A percentile compares a stretch with the other conserved stretches of the same genome.
Evolutionary conservation across 2,113 vertebrate genomes (phyloP).

Genomic region (Podiceps cristatus): DNA sequence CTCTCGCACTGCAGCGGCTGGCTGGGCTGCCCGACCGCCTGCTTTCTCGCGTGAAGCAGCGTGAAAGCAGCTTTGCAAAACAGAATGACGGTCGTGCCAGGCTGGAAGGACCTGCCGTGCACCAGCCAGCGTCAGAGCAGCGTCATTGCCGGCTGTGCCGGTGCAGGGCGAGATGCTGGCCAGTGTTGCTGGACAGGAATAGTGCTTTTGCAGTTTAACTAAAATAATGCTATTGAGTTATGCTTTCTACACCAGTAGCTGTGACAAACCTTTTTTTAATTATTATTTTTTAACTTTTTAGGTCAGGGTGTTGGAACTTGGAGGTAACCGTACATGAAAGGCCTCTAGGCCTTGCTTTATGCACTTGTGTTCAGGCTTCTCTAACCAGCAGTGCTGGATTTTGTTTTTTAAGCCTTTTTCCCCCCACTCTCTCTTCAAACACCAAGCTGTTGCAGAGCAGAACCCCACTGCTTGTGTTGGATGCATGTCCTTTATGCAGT

Average conservation of each 20-base stretch:
- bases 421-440: neutral
- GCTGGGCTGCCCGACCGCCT: fast-evolving
- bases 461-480: neutral
- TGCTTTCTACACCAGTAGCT: neutral
- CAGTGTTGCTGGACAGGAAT: neutral
- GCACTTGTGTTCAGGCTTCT: neutral
- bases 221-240: neutral
- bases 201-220: neutral
- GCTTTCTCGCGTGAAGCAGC: neutral
- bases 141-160: neutral
- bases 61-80: neutral
- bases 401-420: neutral
- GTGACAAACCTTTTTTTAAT: neutral
- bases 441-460: neutral
- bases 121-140: neutral
- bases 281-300: neutral
- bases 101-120: neutral
- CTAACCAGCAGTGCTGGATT: neutral
- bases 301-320: neutral
- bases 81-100: neutral
- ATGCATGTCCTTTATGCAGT: neutral
- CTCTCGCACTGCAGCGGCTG: fast-evolving
- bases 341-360: neutral
- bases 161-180: neutral
- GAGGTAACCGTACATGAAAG: neutral